Conservation (phyloP, 2,888 invertebrate genomes). For the Nomada ferruginata region DNA sequence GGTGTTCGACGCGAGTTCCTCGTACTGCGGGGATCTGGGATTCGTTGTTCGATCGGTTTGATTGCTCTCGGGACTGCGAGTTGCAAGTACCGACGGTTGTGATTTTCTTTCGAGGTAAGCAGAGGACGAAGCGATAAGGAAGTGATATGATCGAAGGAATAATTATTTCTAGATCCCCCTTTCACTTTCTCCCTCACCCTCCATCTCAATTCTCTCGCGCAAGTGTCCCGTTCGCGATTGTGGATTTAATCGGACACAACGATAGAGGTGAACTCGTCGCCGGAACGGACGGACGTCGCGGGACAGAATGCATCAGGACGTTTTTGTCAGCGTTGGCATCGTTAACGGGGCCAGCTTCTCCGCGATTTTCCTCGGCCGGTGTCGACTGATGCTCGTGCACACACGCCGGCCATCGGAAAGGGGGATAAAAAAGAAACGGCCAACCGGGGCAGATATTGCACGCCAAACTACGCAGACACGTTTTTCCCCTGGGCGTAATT, state of each 20-base stretch:
- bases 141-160: too few relatives aligned
- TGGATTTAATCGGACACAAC: slow-evolving; percentile 40
- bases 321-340: slow-evolving; percentile 51
- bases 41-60: too few relatives aligned
- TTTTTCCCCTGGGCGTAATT: slow-evolving; percentile 42
- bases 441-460: slow-evolving; percentile 49
- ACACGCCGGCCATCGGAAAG: slow-evolving; percentile 1
- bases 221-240: slow-evolving; percentile 29
- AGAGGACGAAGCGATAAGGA: too few relatives aligned
- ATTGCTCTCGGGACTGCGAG: too few relatives aligned
- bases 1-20: too few relatives aligned
- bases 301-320: slow-evolving; percentile 37
- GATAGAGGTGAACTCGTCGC: slow-evolving; percentile 17
- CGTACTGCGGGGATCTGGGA: too few relatives aligned
- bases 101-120: too few relatives aligned
- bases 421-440: slow-evolving; percentile 36
- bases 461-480: slow-evolving; percentile 50
- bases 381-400: slow-evolving; percentile 21
- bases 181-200: not conserved
- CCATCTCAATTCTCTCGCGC: not conserved
- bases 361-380: slow-evolving; percentile 26
- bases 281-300: not conserved
- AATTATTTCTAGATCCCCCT: too few relatives aligned
- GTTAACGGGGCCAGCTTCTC: slow-evolving; percentile 55
- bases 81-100: too few relatives aligned